Conservation (phyloP, 1,140 invertebrate genomes). For the Tetranychus urticae region DNA sequence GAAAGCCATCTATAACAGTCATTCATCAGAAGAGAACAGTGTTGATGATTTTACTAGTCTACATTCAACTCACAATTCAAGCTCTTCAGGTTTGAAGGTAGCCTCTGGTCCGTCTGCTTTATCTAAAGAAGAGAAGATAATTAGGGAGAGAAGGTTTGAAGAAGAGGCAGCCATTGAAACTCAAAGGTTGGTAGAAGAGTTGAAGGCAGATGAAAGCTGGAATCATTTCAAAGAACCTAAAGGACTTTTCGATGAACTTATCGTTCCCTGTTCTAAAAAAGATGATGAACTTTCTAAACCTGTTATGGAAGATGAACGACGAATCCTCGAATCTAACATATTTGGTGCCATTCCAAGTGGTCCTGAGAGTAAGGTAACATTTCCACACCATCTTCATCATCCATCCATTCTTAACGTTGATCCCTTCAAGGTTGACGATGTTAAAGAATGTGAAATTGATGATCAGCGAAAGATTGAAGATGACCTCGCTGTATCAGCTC, state of each 20-base stretch:
- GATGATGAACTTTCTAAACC: neutral
- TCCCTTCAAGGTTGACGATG: neutral
- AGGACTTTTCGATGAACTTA: neutral
- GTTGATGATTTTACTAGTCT: neutral
- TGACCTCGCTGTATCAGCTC: conserved; percentile 15
- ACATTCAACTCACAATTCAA: neutral
- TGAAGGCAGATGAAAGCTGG: conserved; percentile 9
- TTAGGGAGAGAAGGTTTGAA: conserved; percentile 13
- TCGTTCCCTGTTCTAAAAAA: neutral
- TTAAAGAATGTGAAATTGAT: conserved; percentile 7
- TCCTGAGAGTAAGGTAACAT: neutral
- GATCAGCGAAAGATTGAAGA: conserved; percentile 16
- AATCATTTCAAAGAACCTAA: neutral
- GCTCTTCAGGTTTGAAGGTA: neutral
- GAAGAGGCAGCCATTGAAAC: conserved; percentile 16
- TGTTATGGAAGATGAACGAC: neutral
- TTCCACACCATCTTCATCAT: neutral
- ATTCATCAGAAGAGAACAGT: neutral
- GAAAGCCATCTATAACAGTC: neutral
- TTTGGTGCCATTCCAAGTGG: neutral
- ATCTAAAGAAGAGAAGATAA: conserved; percentile 11
- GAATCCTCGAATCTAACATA: neutral
- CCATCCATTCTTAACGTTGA: neutral
- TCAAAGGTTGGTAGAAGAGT: conserved; percentile 13
- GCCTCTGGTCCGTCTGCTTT: neutral